phyloP scores from a whole-genome alignment of 2,797 vertebrate species.

The Pangasius larnaudii region DNA sequence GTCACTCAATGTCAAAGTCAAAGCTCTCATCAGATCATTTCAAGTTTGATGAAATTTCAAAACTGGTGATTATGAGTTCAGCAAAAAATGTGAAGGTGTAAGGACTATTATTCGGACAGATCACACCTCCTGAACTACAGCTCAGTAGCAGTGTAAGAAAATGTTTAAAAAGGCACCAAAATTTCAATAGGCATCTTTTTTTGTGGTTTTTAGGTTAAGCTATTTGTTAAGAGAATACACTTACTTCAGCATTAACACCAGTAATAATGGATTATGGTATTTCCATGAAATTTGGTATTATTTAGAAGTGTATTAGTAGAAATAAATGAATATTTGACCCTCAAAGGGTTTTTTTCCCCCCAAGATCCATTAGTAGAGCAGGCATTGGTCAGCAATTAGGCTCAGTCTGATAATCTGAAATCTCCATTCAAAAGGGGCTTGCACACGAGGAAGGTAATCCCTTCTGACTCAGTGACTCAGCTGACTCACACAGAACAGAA shows the following conservation, averaged over 20 bases:
- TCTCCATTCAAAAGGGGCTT: constrained; percentile 47
- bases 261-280: not conserved
- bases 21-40: not conserved
- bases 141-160: not conserved
- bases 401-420: constrained; percentile 46
- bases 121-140: not conserved
- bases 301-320: not conserved
- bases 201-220: not conserved
- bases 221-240: not conserved
- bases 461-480: constrained; percentile 55
- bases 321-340: not conserved
- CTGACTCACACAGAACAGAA: constrained; percentile 44
- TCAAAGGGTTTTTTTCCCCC: not conserved
- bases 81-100: not conserved
- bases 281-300: not conserved
- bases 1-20: not conserved
- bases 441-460: constrained; percentile 56
- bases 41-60: not conserved
- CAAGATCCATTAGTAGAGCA: not conserved
- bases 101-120: not conserved
- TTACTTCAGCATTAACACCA: not conserved
- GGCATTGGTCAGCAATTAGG: constrained; percentile 37
- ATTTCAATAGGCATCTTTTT: not conserved
- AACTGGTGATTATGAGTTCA: not conserved
- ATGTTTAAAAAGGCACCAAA: not conserved